Percentiles rank a stretch among this genome's conserved stretches.
These are phyloP conservation scores for Cerastis rubricosa DNA, from an alignment of 2,888 invertebrate genomes.

Conservation along the genomic window DNA sequence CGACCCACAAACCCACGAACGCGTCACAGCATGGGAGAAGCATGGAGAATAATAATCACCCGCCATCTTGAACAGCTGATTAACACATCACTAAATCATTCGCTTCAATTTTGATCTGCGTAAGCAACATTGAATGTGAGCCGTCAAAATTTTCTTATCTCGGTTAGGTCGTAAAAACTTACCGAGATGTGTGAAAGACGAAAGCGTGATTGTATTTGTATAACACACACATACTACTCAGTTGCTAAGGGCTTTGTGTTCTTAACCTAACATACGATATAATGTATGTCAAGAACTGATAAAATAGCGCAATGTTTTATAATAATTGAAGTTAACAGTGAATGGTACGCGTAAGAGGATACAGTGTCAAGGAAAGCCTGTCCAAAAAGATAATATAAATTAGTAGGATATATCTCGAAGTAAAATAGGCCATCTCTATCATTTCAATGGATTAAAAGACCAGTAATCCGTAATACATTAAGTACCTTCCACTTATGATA, in stretches of 20 bases:
- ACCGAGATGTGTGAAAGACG: constrained; percentile 61
- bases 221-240: constrained; percentile 24
- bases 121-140: constrained; percentile 29
- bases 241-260: constrained; percentile 56
- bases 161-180: constrained; percentile 52
- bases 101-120: constrained; percentile 33
- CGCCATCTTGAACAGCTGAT: constrained; percentile 64
- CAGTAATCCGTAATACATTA: constrained; percentile 3
- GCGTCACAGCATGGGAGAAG: constrained; percentile 72
- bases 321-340: constrained; percentile 54
- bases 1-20: constrained; percentile 84
- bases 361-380: not conserved
- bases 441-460: constrained; percentile 4
- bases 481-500: constrained; percentile 11
- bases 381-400: not conserved
- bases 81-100: constrained; percentile 41
- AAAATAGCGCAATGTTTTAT: constrained; percentile 52
- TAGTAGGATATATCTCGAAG: not conserved
- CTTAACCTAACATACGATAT: constrained; percentile 46
- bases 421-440: not conserved
- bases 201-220: constrained; percentile 47
- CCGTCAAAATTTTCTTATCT: constrained; percentile 49
- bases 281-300: constrained; percentile 58
- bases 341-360: constrained; percentile 55
- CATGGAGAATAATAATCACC: constrained; percentile 79